Percentiles rank a stretch among this genome's conserved stretches.
Conservation (phyloP, 2,113 vertebrate species). For the Cebidichthys violaceus region DNA sequence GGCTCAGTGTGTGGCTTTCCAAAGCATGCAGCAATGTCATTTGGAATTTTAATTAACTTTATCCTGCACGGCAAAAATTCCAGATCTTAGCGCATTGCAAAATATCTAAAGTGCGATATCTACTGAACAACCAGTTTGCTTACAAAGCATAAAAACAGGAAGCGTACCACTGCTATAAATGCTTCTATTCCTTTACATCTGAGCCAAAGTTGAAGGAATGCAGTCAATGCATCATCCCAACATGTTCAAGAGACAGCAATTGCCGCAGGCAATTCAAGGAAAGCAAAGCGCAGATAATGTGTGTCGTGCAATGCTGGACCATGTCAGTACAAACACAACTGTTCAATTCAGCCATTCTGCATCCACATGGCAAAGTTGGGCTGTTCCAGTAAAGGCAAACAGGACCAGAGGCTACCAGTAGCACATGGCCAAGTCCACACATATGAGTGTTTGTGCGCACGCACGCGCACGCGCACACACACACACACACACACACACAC, state of each 20-base stretch:
- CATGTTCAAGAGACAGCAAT: conserved; percentile 52
- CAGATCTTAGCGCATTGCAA: conserved; percentile 20
- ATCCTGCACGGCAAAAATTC: conserved; percentile 45
- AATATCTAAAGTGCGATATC: conserved; percentile 27
- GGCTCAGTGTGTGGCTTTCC: conserved; percentile 76
- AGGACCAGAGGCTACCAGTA: conserved; percentile 61
- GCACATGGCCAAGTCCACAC: conserved; percentile 70
- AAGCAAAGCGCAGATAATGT: conserved; percentile 43
- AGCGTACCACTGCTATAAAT: conserved; percentile 15
- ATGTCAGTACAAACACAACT: conserved; percentile 56
- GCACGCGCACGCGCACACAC: conserved; percentile 21
- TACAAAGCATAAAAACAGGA: conserved; percentile 28
- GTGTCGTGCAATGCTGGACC: conserved; percentile 40
- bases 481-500: conserved; percentile 23
- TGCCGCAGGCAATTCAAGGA: conserved; percentile 31
- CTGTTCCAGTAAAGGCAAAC: conserved; percentile 60
- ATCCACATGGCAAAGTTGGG: conserved; percentile 39
- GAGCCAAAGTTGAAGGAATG: conserved; percentile 55
- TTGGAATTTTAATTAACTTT: conserved; percentile 77
- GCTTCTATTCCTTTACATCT: conserved; percentile 26
- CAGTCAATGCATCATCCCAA: conserved; percentile 59
- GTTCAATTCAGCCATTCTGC: conserved; percentile 36
- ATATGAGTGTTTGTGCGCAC: conserved; percentile 40
- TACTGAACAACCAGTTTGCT: conserved; percentile 18
- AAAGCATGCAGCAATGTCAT: conserved; percentile 66